phyloP scores from a whole-genome alignment of 2,797 vertebrate species.

The Acanthurus lineatus region DNA sequence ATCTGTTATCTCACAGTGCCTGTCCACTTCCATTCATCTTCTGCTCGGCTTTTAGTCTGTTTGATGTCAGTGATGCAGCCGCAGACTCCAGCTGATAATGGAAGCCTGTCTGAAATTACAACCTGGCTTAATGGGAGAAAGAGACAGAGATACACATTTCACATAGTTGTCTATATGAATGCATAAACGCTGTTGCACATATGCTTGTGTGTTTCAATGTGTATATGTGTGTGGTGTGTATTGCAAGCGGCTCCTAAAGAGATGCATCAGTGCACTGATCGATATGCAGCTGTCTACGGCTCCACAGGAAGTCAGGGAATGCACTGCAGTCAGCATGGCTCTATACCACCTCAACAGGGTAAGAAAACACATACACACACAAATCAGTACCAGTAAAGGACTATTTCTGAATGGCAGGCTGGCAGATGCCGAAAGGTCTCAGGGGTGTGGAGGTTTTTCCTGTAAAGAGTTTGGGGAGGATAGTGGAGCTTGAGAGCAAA shows the following conservation, averaged over 20 bases:
- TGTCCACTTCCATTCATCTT: constrained; percentile 37
- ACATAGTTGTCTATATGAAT: constrained; percentile 33
- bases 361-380: constrained; percentile 46
- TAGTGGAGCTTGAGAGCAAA: constrained; percentile 18
- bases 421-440: constrained; percentile 63
- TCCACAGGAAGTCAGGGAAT: constrained; percentile 79
- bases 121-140: background rate
- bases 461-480: constrained; percentile 42
- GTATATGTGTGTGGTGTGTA: background rate
- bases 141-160: constrained; percentile 2
- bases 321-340: constrained; percentile 68
- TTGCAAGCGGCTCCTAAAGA: constrained; percentile 42
- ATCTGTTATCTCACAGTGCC: background rate
- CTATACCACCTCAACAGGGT: constrained; percentile 62
- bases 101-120: constrained; percentile 67
- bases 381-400: constrained; percentile 50
- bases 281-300: constrained; percentile 73
- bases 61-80: constrained; percentile 50
- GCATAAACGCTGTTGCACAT: constrained; percentile 19
- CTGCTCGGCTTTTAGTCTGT: constrained; percentile 22
- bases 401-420: constrained; percentile 74
- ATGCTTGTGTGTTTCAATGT: constrained; percentile 10
- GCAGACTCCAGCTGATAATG: constrained; percentile 62
- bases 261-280: constrained; percentile 72
- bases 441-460: constrained; percentile 54